Percentiles rank a stretch among this genome's conserved stretches.
phyloP scores from a whole-genome alignment of 2,797 vertebrate genomes.

The Propithecus deckenii region DNA sequence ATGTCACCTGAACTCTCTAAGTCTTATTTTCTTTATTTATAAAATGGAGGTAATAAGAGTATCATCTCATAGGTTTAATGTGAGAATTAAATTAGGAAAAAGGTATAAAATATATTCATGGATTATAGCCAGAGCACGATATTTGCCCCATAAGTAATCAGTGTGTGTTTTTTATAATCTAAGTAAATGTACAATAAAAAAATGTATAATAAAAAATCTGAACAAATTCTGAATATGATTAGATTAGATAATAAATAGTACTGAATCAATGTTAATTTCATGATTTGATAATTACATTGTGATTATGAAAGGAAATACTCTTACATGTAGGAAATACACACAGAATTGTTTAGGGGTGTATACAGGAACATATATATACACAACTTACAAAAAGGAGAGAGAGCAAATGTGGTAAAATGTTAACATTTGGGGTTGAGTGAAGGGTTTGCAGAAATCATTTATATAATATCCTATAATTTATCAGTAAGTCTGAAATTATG shows the following conservation, averaged over 20 bases:
- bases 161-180: neutral
- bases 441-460: neutral
- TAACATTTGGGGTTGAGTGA: neutral
- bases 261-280: neutral
- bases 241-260: neutral
- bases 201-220: neutral
- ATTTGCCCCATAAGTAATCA: neutral
- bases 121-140: neutral
- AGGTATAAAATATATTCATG: neutral
- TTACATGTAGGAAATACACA: neutral
- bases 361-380: neutral
- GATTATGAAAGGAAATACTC: neutral
- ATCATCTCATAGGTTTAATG: neutral
- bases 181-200: conserved; percentile 27
- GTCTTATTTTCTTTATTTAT: neutral
- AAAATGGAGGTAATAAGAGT: neutral
- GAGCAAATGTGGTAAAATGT: neutral
- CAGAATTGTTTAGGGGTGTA: neutral
- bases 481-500: neutral
- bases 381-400: neutral
- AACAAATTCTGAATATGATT: neutral
- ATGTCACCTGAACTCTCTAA: neutral
- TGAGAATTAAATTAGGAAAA: conserved; percentile 9
- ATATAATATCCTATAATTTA: neutral
- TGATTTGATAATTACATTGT: neutral